phyloP scores from a whole-genome alignment of 2,797 vertebrate species.

The Aphelocoma californica region DNA sequence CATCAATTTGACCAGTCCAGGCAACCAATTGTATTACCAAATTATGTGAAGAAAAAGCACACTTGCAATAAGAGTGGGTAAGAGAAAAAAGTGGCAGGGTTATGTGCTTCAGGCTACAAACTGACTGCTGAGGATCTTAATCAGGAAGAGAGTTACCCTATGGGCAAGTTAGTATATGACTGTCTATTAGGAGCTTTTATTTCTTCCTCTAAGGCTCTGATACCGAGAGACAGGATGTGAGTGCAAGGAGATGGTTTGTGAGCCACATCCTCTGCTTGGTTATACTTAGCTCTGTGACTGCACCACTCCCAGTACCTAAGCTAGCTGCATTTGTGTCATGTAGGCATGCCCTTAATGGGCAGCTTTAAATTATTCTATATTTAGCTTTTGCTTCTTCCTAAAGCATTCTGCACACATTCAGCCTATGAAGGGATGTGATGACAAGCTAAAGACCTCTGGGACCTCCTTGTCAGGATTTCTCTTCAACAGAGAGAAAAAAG shows the following conservation, averaged over 20 bases:
- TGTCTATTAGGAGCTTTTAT: neutral
- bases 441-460: slow-evolving; percentile 9
- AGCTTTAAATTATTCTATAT: slow-evolving; percentile 48
- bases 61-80: neutral
- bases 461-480: slow-evolving; percentile 32
- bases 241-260: neutral
- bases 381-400: slow-evolving; percentile 48
- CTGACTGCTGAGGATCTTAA: neutral
- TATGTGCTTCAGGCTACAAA: neutral
- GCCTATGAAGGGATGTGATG: neutral
- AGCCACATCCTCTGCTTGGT: slow-evolving; percentile 36
- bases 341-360: slow-evolving; percentile 50
- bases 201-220: slow-evolving; percentile 26
- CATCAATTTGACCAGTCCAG: neutral
- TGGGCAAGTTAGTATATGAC: neutral
- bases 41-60: neutral
- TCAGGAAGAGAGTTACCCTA: slow-evolving; percentile 7
- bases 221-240: slow-evolving; percentile 34
- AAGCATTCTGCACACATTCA: neutral
- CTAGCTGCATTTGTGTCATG: slow-evolving; percentile 12
- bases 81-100: neutral
- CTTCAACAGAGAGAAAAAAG: neutral
- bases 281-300: slow-evolving; percentile 43
- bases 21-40: neutral
- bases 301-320: neutral